Percentiles rank a stretch among this genome's conserved stretches.
These are phyloP conservation scores for Peromyscus leucopus DNA, from an alignment of 2,113 vertebrate genomes.

Conservation along the genomic window DNA sequence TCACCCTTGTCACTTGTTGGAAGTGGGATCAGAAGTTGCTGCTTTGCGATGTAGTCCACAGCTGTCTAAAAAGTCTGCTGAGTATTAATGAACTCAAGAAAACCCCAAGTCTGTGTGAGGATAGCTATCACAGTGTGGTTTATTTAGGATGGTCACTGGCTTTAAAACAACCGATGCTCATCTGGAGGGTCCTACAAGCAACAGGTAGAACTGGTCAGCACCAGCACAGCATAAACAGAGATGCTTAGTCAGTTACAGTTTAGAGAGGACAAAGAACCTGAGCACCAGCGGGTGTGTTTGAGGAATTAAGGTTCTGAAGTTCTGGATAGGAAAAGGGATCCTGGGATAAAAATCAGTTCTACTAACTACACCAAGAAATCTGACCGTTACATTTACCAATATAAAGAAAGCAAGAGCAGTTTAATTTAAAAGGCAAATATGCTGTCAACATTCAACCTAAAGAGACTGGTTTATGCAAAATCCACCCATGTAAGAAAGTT, in stretches of 20 bases:
- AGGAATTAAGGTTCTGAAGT: background rate
- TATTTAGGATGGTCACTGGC: background rate
- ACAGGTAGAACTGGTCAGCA: background rate
- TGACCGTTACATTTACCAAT: background rate
- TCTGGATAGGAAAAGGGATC: background rate
- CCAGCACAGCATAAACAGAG: background rate
- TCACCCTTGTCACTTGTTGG: background rate
- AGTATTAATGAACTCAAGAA: background rate
- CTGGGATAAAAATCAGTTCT: background rate
- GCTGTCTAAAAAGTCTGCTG: background rate
- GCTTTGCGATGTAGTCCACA: background rate
- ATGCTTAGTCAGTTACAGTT: background rate
- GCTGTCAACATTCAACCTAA: background rate
- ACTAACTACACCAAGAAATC: background rate
- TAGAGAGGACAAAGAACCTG: background rate
- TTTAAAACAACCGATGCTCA: background rate
- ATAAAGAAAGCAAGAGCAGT: background rate
- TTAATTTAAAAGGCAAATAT: background rate
- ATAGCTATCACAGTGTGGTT: background rate
- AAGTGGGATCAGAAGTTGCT: background rate
- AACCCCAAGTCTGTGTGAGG: background rate
- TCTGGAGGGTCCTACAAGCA: background rate
- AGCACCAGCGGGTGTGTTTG: background rate
- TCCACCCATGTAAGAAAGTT: background rate
- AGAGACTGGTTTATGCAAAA: background rate